Evolutionary conservation across 2,797 vertebrate species (phyloP).

Genomic region (Podarcis siculus): DNA sequence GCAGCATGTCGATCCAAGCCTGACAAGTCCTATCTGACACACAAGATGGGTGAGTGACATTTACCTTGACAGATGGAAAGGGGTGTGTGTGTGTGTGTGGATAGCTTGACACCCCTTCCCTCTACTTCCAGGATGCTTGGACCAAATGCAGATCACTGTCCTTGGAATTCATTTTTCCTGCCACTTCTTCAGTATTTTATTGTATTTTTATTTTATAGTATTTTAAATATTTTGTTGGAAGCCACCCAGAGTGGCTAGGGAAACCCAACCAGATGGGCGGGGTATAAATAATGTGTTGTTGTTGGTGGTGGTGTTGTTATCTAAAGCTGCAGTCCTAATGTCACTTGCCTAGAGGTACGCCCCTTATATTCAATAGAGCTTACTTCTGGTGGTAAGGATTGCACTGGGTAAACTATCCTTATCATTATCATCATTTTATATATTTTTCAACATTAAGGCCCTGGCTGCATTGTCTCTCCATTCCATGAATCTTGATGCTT

Average conservation of each 20-base stretch:
- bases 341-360: no score
- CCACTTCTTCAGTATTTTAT: neutral
- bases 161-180: constrained; percentile 11
- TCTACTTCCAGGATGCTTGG: neutral
- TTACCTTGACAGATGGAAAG: constrained; percentile 54
- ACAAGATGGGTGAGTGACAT: constrained; percentile 38
- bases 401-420: no score
- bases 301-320: no score
- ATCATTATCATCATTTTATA: neutral
- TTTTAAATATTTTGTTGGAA: no score
- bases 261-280: no score
- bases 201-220: no score
- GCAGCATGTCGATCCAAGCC: constrained; percentile 49
- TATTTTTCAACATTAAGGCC: neutral
- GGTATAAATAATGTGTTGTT: no score
- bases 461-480: neutral
- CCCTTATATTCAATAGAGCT: no score
- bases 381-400: no score
- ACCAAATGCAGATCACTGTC: neutral
- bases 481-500: neutral
- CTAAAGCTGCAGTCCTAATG: no score
- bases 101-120: neutral
- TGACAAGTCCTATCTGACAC: constrained; percentile 41
- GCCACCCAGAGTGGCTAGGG: no score
- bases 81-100: neutral